phyloP scores from a whole-genome alignment of 2,888 invertebrate genomes.

The Syritta pipiens region DNA sequence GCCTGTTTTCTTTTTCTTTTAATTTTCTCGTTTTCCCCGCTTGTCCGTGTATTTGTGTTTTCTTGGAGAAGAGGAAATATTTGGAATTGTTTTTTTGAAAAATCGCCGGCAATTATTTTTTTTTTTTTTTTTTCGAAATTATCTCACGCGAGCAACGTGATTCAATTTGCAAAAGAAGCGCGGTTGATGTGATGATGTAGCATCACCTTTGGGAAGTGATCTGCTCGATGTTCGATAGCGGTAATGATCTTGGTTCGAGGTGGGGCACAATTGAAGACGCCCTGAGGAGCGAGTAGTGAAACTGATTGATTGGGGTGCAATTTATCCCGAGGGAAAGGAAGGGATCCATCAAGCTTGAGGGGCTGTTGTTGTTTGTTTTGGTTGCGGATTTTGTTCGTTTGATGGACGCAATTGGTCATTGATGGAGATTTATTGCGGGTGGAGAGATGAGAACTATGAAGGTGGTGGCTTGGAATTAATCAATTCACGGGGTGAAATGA shows the following conservation, averaged over 20 bases:
- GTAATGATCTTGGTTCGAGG: no score
- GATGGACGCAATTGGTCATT: background rate
- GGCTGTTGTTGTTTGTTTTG: background rate
- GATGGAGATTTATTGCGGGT: background rate
- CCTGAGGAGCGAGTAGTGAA: no score
- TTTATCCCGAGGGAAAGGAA: conserved; percentile 3
- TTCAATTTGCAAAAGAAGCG: no score
- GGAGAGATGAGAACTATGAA: background rate
- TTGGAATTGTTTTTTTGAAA: conserved; percentile 38
- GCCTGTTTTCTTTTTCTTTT: conserved; percentile 22
- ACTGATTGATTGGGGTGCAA: conserved; percentile 7
- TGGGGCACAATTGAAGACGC: no score
- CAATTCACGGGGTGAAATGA: no score
- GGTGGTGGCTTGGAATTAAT: no score
- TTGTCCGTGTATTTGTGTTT: conserved; percentile 11
- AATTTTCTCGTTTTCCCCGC: conserved; percentile 13
- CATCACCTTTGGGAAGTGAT: no score
- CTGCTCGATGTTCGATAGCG: no score
- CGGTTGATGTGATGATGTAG: no score
- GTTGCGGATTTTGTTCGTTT: background rate
- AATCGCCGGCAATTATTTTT: conserved; percentile 36
- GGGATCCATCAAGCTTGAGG: background rate
- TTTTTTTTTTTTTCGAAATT: conserved; percentile 9
- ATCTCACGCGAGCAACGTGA: conserved; percentile 3
- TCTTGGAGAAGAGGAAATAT: conserved; percentile 16